Base-by-base conservation (phyloP, 2,797 vertebrate species). In the Pterois miles region DNA sequence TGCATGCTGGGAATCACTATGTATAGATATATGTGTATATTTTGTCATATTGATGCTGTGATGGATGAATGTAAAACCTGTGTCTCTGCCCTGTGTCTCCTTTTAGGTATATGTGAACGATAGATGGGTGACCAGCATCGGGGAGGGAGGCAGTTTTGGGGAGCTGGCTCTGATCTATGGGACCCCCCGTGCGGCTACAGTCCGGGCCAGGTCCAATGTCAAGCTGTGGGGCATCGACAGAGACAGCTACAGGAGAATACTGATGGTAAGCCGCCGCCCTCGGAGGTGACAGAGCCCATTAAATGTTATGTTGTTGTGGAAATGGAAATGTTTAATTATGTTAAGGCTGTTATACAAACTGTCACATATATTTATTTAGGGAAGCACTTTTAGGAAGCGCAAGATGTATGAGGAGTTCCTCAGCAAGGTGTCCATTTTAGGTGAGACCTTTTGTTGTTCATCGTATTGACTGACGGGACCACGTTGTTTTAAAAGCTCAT, bases 321-420 rank as follows among this genome's bases (percentile, higher is more conserved):
- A 8, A 69, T 48, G 29, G 20, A 31, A 8, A 69, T 40, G 31
- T 23, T n/a, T 54, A 16, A 64, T 16, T 2, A 6, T 11, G 2
- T 22, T 38, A 4, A 46, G 16, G 27, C 22, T 56, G 4, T 57
- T 7, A 5, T 16, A 11, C 27, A 34, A 72, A 22, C 25, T 65
- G 20, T 18, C 40, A 43, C 20, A n/a, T 46, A 0, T 18, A 4
- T 48, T 46, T 46, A 20, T 46, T 62, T 65, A 98, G 97, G 97
- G 97, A 64, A 98, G 97, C 88, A 98, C 97, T 38, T 89, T 98
- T 90, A 96, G 97, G 74, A 98, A 98, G 92, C 94, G 97, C 78
- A 98, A 98, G 93, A 98, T 98, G 97, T 98, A 98, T 60, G 97
- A 97, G 81, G 97, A 97, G 83, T 98, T 98, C 93, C 95, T 98